A percentile compares a stretch with the other conserved stretches of the same genome.
Conservation (phyloP, 2,888 invertebrate species). For the Cheilosia grossa region DNA sequence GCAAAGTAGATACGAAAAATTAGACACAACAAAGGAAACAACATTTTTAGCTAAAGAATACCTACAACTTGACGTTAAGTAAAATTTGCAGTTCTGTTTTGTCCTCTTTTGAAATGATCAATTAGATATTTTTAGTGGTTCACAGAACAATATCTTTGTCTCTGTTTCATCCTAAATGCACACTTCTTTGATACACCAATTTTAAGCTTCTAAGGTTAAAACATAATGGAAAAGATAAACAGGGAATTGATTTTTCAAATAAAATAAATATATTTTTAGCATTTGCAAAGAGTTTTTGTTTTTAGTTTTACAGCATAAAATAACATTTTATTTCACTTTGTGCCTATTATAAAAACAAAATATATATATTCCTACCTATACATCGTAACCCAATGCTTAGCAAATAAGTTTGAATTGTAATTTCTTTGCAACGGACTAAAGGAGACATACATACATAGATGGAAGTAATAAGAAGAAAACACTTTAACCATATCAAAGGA, state of each 20-base stretch:
- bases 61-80: slow-evolving; percentile 44
- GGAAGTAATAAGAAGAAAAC: slow-evolving; percentile 19
- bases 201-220: slow-evolving; percentile 36
- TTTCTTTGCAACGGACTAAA: slow-evolving; percentile 25
- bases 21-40: slow-evolving; percentile 22
- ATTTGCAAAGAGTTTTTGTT: slow-evolving; percentile 56
- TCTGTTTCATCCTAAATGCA: slow-evolving; percentile 31
- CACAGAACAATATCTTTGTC: background rate
- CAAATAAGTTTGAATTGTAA: slow-evolving; percentile 45
- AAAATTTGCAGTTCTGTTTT: slow-evolving; percentile 17
- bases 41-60: slow-evolving; percentile 36
- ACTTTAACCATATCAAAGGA: slow-evolving; percentile 70
- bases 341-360: slow-evolving; percentile 60
- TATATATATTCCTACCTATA: background rate
- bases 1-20: slow-evolving; percentile 39
- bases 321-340: slow-evolving; percentile 73
- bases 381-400: slow-evolving; percentile 56
- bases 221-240: slow-evolving; percentile 14
- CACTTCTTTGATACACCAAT: slow-evolving; percentile 10
- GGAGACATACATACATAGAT: slow-evolving; percentile 51
- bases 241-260: slow-evolving; percentile 71
- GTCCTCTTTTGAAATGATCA: background rate
- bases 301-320: slow-evolving; percentile 63
- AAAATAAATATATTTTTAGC: slow-evolving; percentile 55
- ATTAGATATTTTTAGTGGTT: background rate